These are phyloP conservation scores for Mimachlamys varia DNA, from an alignment of 2,888 invertebrate genomes.

Conservation along the genomic window DNA sequence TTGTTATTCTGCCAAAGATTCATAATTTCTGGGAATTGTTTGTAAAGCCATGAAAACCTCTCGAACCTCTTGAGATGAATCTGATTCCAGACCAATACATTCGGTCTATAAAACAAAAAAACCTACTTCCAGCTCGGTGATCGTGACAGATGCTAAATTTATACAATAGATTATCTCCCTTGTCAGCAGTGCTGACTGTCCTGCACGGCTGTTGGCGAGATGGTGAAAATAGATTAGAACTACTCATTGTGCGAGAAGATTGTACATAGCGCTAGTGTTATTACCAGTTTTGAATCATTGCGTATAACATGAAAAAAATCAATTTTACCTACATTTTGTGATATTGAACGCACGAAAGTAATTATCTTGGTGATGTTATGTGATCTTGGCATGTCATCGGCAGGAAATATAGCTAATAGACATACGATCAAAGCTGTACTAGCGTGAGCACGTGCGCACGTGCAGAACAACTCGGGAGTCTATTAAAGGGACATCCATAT, in stretches of 20 bases:
- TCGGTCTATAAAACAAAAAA: no score
- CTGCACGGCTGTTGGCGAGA: neutral
- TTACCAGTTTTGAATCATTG: constrained; percentile 23
- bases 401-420: neutral
- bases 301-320: neutral
- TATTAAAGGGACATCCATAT: neutral
- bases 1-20: no score
- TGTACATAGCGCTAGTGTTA: neutral
- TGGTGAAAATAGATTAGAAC: neutral
- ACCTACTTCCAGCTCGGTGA: neutral
- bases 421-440: constrained; percentile 2
- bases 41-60: no score
- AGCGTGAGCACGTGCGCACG: neutral
- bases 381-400: neutral
- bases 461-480: neutral
- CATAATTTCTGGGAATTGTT: no score
- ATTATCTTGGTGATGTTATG: neutral
- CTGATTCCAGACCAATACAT: no score
- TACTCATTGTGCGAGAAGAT: neutral
- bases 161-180: neutral
- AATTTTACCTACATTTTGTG: constrained; percentile 31
- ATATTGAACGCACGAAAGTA: constrained; percentile 21
- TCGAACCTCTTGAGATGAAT: no score
- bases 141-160: neutral
- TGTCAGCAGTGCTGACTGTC: constrained; percentile 1